Conservation (phyloP, 2,113 vertebrate species). For the Ammodytes marinus region DNA sequence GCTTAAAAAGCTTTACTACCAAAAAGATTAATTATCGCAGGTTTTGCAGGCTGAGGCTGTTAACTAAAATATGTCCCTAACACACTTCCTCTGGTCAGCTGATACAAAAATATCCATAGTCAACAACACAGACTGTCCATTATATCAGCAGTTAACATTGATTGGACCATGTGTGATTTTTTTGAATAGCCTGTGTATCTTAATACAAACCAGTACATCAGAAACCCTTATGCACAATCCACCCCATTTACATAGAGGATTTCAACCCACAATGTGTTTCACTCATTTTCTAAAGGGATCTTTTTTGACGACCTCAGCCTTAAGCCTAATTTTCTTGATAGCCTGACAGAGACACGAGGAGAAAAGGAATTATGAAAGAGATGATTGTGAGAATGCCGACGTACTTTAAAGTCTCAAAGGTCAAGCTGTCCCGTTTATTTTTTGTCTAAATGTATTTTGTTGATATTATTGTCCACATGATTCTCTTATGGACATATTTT, state of each 20-base stretch:
- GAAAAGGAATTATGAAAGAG: neutral
- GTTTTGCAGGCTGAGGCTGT: constrained; percentile 8
- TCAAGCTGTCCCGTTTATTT: neutral
- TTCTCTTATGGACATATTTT: neutral
- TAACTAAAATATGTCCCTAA: neutral
- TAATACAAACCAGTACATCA: neutral
- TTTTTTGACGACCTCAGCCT: constrained; percentile 38
- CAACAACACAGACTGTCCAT: neutral
- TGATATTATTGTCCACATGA: neutral
- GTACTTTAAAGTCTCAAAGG: neutral
- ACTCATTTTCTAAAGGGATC: constrained; percentile 44
- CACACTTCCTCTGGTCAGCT: constrained; percentile 21
- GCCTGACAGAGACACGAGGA: neutral
- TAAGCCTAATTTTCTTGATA: constrained; percentile 25
- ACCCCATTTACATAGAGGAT: neutral
- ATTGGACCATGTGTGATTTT: neutral
- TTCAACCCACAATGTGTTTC: neutral
- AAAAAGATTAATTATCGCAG: neutral
- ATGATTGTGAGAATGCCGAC: neutral
- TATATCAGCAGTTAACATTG: constrained; percentile 25
- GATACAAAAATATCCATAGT: neutral
- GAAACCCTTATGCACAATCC: neutral
- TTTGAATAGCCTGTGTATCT: neutral
- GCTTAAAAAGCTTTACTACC: neutral
- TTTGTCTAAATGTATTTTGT: neutral